Evolutionary conservation across 2,797 vertebrate species (phyloP), one percentile per base, ranked within the genome.

Genomic region (Chelon auratus): DNA sequence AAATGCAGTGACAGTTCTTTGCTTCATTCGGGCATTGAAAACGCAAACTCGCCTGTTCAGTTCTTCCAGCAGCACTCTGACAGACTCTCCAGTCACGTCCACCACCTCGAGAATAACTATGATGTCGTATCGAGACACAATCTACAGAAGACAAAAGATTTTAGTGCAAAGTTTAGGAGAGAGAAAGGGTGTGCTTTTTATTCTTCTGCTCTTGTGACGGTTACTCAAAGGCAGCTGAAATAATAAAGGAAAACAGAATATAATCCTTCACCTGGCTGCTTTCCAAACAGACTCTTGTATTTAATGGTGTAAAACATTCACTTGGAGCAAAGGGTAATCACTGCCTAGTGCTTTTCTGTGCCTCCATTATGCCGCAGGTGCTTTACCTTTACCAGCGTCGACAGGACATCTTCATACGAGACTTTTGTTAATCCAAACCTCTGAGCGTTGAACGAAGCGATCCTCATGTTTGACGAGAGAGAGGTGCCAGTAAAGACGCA

Each of bases 41-140:
- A 30, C 7, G 17, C 0, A 33, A 68, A 57, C 24, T 76, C 18
- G 91, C 91, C 62, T 82, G 50, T 94, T 93, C n/a, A 94, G 66
- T 68, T 93, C 89, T 6, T 80, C 40, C 43, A 92, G 1, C 8
- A 94, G 67, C 4, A 58, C 10, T 72, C 60, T 62, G 1, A 92
- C 80, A 13, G 93, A 88, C 3, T 22, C 51, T 43, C 88, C 90
- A 1, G 71, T 92, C 17, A 80, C 63, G 61, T 94, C 93, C 63
- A 84, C 82, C 42, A 92, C 92, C 72, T 92, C 92, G 57, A 94
- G 64, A 30, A 93, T 89, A 42, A 93, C 1, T 33, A 92, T 89
- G 43, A 93, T 90, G 71, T 94, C 90, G 43, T 94, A 94, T 22
- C 80, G 77, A 36, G 87, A 92, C 45, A 90, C 87, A 56, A 94